Percentiles rank a stretch among this genome's conserved stretches.
Evolutionary conservation across 2,113 vertebrate genomes (phyloP).

Genomic region (Muscicapa adusta): DNA sequence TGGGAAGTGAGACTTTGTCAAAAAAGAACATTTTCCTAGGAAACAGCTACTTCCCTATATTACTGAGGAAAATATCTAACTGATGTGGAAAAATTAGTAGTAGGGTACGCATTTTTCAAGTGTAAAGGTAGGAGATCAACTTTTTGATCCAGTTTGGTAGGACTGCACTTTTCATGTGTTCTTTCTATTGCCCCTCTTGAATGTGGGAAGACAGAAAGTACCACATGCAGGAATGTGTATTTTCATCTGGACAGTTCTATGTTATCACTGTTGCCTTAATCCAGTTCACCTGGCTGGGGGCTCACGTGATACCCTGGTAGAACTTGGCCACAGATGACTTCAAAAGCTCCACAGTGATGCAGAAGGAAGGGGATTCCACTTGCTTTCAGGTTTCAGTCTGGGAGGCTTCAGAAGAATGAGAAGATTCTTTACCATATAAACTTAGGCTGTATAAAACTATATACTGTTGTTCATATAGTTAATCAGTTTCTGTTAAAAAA

Average conservation of each 20-base stretch:
- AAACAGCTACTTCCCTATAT: not conserved
- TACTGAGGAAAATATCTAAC: not conserved
- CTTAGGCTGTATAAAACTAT: no score
- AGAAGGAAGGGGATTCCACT: not conserved
- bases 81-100: not conserved
- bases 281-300: not conserved
- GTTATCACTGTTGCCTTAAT: not conserved
- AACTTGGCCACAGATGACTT: not conserved
- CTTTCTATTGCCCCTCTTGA: not conserved
- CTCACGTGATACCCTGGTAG: not conserved
- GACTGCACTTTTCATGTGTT: not conserved
- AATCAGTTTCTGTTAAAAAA: not conserved
- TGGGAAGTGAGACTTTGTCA: not conserved
- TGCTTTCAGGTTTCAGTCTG: not conserved
- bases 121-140: not conserved
- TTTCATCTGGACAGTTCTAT: not conserved
- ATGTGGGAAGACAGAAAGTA: not conserved
- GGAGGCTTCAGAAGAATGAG: not conserved
- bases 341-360: not conserved
- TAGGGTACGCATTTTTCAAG: fast-evolving
- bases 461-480: not conserved
- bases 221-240: not conserved
- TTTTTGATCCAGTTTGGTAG: not conserved
- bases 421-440: not conserved
- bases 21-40: not conserved